These are phyloP conservation scores for Diacarnus erythraeanus DNA, from an alignment of 37 sponge, comb jelly and placozoan species.

Conservation along the genomic window DNA sequence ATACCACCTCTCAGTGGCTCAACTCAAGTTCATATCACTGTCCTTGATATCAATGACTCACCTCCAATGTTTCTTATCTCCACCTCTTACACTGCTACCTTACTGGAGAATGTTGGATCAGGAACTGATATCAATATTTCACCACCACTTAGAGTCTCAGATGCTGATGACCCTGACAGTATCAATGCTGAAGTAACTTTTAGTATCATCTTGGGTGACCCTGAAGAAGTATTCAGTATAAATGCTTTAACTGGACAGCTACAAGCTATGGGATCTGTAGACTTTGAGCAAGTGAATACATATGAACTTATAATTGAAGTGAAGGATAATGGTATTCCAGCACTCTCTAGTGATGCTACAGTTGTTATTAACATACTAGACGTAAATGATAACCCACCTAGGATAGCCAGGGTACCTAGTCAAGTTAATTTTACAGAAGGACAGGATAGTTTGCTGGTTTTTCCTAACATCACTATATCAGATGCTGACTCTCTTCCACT, in stretches of 20 bases:
- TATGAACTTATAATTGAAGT: slow-evolving; percentile 39
- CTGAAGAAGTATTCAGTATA: slow-evolving; percentile 27
- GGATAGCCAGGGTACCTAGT: neutral
- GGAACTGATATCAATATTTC: slow-evolving; percentile 21
- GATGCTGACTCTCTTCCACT: slow-evolving; percentile 62
- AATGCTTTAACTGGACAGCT: slow-evolving; percentile 38
- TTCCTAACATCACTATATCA: slow-evolving; percentile 19
- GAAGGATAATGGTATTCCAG: slow-evolving; percentile 41
- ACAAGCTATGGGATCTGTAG: neutral
- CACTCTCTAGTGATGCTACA: slow-evolving; percentile 35
- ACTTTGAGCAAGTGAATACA: slow-evolving; percentile 23
- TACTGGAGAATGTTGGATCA: slow-evolving; percentile 36
- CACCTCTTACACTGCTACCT: slow-evolving; percentile 7
- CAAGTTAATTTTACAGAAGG: slow-evolving; percentile 50
- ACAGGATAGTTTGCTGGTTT: slow-evolving; percentile 9
- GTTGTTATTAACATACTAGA: slow-evolving; percentile 40
- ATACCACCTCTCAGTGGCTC: slow-evolving; percentile 50
- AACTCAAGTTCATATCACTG: slow-evolving; percentile 27
- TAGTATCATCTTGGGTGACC: slow-evolving; percentile 17
- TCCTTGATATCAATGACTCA: slow-evolving; percentile 46
- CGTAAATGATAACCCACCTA: slow-evolving; percentile 64
- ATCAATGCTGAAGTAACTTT: slow-evolving; percentile 45
- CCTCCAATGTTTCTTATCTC: slow-evolving; percentile 46
- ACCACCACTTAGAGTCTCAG: slow-evolving; percentile 36
- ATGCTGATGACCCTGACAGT: slow-evolving; percentile 40